Percentiles rank a stretch among this genome's conserved stretches.
These are phyloP conservation scores for Rhinatrema bivittatum DNA, from an alignment of 2,797 vertebrate species.

Conservation along the genomic window DNA sequence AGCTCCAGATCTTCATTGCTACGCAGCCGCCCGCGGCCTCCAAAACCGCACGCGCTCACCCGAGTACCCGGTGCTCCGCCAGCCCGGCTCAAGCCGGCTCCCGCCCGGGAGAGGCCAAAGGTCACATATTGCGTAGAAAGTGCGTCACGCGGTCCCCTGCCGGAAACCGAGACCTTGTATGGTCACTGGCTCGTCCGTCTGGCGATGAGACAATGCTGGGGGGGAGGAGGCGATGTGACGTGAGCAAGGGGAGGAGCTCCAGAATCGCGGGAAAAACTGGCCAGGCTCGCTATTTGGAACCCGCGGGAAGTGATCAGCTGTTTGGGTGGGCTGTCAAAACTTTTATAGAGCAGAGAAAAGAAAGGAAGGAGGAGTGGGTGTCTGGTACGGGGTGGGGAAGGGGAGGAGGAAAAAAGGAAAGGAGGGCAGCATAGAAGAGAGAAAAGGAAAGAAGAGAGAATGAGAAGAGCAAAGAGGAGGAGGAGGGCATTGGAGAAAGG, in stretches of 20 bases:
- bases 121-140: not conserved
- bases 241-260: too few species aligned
- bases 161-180: rapidly evolving
- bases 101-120: not conserved
- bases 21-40: not conserved
- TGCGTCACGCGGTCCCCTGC: rapidly evolving
- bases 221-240: too few species aligned
- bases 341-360: not conserved
- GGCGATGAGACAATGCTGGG: not conserved
- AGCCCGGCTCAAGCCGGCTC: rapidly evolving
- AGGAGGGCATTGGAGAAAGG: too few species aligned
- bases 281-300: too few species aligned
- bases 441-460: rapidly evolving
- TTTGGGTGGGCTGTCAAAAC: not conserved
- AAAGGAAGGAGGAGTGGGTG: not conserved
- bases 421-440: rapidly evolving
- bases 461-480: not conserved
- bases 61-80: rapidly evolving
- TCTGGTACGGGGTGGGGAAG: rapidly evolving
- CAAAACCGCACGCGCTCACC: too few species aligned
- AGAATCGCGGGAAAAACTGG: too few species aligned
- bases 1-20: slow-evolving; percentile 63
- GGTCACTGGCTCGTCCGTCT: not conserved
- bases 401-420: not conserved
- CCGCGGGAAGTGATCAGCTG: not conserved